Conservation (phyloP, 2,888 invertebrate genomes). For the Synanthedon myopaeformis region DNA sequence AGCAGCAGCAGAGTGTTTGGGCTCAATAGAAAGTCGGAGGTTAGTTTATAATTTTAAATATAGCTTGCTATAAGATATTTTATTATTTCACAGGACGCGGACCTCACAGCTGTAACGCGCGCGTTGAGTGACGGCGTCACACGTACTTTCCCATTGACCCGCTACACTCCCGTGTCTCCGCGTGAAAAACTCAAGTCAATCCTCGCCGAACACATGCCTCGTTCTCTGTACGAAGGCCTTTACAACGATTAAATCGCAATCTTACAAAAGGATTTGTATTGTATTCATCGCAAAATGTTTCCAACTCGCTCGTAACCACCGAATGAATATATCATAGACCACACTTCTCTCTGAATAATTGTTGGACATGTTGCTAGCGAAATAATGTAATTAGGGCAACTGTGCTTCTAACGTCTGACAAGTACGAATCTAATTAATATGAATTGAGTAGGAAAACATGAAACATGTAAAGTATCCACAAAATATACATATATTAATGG, state of each 20-base stretch:
- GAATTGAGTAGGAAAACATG: no score
- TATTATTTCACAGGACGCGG: constrained; percentile 72
- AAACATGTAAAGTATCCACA: no score
- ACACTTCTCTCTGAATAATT: no score
- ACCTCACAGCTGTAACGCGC: constrained; percentile 80
- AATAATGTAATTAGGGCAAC: no score
- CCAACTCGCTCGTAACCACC: neutral
- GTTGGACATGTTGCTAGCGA: no score
- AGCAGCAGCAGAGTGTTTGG: no score
- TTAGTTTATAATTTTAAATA: no score
- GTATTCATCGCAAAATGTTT: neutral
- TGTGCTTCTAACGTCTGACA: no score
- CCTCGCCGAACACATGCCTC: constrained; percentile 84
- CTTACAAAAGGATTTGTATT: neutral
- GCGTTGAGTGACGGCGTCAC: constrained; percentile 82
- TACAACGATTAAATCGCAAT: constrained; percentile 62
- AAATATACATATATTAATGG: no score
- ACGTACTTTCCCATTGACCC: constrained; percentile 84
- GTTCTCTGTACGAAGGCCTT: constrained; percentile 83
- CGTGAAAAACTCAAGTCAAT: constrained; percentile 83
- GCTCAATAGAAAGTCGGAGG: no score
- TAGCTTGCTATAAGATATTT: no score
- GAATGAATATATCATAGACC: neutral
- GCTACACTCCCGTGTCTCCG: constrained; percentile 86
- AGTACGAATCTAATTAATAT: no score